Percentiles rank a stretch among this genome's conserved stretches.
Conservation (phyloP, 2,113 vertebrate genomes). For the Triplophysa siluroides region DNA sequence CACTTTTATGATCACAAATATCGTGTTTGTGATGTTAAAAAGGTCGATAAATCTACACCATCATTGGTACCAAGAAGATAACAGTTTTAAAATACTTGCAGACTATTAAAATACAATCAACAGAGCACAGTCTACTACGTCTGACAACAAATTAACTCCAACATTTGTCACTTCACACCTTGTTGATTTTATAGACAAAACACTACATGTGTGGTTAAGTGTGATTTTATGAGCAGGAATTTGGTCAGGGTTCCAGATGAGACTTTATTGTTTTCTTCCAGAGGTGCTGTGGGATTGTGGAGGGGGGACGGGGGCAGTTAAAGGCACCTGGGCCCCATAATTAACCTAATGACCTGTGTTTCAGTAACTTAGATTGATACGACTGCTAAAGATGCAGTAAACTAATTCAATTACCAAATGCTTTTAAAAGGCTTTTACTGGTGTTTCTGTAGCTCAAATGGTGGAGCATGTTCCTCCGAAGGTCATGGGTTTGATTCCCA, state of each 20-base stretch:
- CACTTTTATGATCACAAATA: too few species aligned
- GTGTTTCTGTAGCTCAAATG: too few species aligned
- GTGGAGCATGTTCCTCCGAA: not conserved
- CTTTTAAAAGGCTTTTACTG: too few species aligned
- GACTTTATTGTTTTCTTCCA: slow-evolving; percentile 41
- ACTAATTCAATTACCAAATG: not conserved
- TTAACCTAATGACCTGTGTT: slow-evolving; percentile 49
- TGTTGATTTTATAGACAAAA: slow-evolving; percentile 10
- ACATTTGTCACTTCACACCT: not conserved
- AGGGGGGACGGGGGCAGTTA: slow-evolving; percentile 7
- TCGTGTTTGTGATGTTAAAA: too few species aligned
- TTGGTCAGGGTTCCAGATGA: slow-evolving; percentile 31
- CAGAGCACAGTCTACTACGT: not conserved
- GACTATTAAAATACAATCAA: not conserved
- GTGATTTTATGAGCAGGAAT: slow-evolving; percentile 4
- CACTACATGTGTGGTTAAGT: slow-evolving; percentile 2
- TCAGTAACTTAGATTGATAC: slow-evolving; percentile 49
- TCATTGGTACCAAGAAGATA: not conserved
- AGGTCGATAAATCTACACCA: not conserved
- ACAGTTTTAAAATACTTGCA: not conserved
- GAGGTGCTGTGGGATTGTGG: slow-evolving; percentile 17
- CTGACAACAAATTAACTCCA: not conserved
- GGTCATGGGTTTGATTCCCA: not conserved
- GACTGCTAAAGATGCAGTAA: slow-evolving; percentile 10
- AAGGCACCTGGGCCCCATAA: slow-evolving; percentile 10